These are phyloP conservation scores for Pyrrhia umbra DNA, from an alignment of 2,888 invertebrate species.

Conservation along the genomic window DNA sequence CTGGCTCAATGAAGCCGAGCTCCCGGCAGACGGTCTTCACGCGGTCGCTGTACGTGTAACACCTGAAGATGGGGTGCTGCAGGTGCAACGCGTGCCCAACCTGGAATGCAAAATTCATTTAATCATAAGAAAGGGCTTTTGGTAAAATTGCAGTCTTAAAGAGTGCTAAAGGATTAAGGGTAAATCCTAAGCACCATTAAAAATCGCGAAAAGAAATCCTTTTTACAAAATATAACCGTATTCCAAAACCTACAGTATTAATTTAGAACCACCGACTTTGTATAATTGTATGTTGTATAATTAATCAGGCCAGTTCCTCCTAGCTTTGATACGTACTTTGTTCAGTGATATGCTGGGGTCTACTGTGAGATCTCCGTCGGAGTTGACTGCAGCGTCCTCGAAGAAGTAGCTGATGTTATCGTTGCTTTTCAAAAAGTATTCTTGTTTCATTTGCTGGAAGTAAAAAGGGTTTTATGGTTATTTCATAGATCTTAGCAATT, in stretches of 20 bases:
- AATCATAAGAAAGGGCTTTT: no score
- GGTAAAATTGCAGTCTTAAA: no score
- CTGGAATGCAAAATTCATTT: slow-evolving; percentile 74
- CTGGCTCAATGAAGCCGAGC: slow-evolving; percentile 94
- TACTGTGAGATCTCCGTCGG: slow-evolving; percentile 93
- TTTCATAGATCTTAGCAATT: no score
- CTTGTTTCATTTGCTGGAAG: slow-evolving; percentile 90
- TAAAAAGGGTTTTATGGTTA: slow-evolving; percentile 56
- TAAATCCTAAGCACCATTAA: no score
- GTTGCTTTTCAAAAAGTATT: slow-evolving; percentile 97
- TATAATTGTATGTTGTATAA: no score
- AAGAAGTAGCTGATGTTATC: slow-evolving; percentile 98
- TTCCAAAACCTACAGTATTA: no score
- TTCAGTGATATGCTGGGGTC: slow-evolving; percentile 92
- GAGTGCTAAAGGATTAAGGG: no score
- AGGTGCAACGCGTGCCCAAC: slow-evolving; percentile 97
- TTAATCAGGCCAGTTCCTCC: neutral
- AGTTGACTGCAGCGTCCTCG: slow-evolving; percentile 95
- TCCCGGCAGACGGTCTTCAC: slow-evolving; percentile 94
- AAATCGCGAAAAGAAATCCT: no score
- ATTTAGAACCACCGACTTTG: no score
- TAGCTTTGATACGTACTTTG: slow-evolving; percentile 89
- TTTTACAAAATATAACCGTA: no score
- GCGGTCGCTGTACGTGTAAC: slow-evolving; percentile 95
- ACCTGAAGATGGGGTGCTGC: slow-evolving; percentile 94